Evolutionary conservation across 1,140 invertebrate species (phyloP), one percentile per base, ranked within the genome.

Genomic region (Drosophila paulistorum): DNA sequence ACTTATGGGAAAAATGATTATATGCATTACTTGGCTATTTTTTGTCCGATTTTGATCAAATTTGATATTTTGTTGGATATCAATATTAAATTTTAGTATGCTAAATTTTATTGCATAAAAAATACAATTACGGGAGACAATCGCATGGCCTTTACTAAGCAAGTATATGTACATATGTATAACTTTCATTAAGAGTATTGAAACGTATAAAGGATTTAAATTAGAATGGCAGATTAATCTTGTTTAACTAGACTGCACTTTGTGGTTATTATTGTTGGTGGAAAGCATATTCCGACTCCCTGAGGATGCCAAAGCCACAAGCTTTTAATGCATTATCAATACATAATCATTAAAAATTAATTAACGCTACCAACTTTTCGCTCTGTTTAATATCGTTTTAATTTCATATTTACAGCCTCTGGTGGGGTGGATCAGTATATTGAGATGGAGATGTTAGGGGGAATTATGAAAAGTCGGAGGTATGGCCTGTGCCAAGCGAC

Each of bases 261-360:
- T 51, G 45, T n/a, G 45, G 45, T 51, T 51, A 51, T 51, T 51
- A 51, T 7, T 23, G 45, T 48, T 48, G 45, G 17, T 4, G 11
- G 17, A 51, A 51, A 51, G 39, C 55, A 67, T 39, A 58, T 45
- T 14, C 39, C 41, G 23, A n/a, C 33, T 17, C 48, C 65, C 13
- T 6, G 9, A 26, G 3, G 7, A 9, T 23, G 13, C 9, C 9
- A 37, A 66, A 37, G 35, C 74, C 71, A 58, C 62, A 57, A 64
- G 48, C 59, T 60, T 70, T 68, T 71, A 86, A 79, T 85, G 82
- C 79, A 71, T 86, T 81, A 76, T 72, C 82, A 76, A 85, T 85
- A 86, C 59, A 78, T 86, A 72, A 70, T 72, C 79, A 86, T 87
- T 79, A 87, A 82, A 82, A 79, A 82, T 86, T 86, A 86, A 86